These are phyloP conservation scores for Hephaestus fuliginosus DNA, from an alignment of 2,797 vertebrate genomes.

Conservation along the genomic window DNA sequence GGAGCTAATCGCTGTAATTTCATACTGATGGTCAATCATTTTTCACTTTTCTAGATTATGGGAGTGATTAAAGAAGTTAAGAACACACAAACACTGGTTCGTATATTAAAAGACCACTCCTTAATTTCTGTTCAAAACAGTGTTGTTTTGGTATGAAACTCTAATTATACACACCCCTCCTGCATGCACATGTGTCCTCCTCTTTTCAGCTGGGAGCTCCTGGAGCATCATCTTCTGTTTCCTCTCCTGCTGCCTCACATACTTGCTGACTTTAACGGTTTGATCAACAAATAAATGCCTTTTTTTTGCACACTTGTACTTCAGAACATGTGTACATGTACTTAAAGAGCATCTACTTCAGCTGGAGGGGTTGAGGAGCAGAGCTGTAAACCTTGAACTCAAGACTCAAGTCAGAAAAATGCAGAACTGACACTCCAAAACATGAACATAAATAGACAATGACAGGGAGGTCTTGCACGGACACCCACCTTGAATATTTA, in stretches of 20 bases:
- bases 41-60: neutral
- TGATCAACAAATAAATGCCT: neutral
- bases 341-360: neutral
- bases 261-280: neutral
- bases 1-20: neutral
- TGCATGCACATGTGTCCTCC: neutral
- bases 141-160: constrained; percentile 41
- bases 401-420: neutral
- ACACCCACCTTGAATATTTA: neutral
- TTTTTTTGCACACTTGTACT: neutral
- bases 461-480: neutral
- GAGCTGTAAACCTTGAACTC: too few relatives aligned
- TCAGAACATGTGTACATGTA: neutral
- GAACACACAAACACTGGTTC: neutral
- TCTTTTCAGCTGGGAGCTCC: neutral
- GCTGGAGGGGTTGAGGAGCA: neutral
- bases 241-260: neutral
- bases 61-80: neutral
- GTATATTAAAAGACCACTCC: neutral
- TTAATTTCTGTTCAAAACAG: constrained; percentile 39
- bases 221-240: neutral
- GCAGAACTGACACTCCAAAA: neutral
- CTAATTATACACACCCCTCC: neutral
- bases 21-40: neutral
- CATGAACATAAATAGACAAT: neutral